Evolutionary conservation across 2,113 vertebrate genomes (phyloP).

Genomic region (Istiophorus platypterus): DNA sequence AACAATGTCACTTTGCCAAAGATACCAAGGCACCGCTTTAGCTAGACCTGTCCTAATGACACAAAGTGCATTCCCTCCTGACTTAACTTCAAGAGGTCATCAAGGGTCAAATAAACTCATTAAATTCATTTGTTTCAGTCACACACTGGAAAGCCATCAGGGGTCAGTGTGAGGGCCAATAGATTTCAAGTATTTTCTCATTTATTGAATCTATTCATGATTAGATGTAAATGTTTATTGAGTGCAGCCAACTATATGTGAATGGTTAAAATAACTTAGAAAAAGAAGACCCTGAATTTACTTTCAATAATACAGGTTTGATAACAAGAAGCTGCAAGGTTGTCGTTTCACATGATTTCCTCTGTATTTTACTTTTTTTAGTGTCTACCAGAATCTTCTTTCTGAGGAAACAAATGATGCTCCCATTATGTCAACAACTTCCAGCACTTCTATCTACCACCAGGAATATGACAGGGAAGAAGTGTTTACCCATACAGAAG

Average conservation of each 20-base stretch:
- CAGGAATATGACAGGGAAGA: constrained; percentile 14
- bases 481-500: constrained; percentile 23
- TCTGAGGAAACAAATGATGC: constrained; percentile 1
- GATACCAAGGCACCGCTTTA: constrained; percentile 41
- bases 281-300: not conserved
- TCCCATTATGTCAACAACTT: constrained; percentile 31
- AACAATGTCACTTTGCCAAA: constrained; percentile 56
- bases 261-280: not conserved
- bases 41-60: constrained; percentile 40
- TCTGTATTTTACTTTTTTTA: not conserved
- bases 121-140: constrained; percentile 54
- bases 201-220: constrained; percentile 17
- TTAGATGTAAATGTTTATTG: constrained; percentile 7
- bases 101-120: constrained; percentile 74
- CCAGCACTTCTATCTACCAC: constrained; percentile 11
- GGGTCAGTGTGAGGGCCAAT: constrained; percentile 38
- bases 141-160: constrained; percentile 53
- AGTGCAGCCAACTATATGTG: constrained; percentile 1
- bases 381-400: not conserved
- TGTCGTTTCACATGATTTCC: not conserved
- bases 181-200: constrained; percentile 38
- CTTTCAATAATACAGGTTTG: not conserved
- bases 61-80: constrained; percentile 57
- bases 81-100: constrained; percentile 62
- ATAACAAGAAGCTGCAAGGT: not conserved